Evolutionary conservation across 2,888 invertebrate genomes (phyloP).

Genomic region (Hirtodrosophila duncani): DNA sequence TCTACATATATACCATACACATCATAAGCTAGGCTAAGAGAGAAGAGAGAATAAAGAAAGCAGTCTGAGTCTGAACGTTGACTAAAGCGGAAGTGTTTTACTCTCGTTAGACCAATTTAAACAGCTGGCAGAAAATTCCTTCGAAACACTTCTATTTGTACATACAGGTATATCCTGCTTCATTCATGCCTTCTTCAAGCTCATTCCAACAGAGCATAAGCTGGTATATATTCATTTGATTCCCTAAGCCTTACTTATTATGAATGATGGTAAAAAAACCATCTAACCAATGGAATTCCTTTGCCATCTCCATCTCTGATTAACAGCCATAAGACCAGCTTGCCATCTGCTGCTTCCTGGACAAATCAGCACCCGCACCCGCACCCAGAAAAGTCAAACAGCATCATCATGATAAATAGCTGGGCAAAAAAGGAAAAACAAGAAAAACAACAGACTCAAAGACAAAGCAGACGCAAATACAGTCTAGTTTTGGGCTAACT

Average conservation of each 20-base stretch:
- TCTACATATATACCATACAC: too few species aligned
- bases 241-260: constrained; percentile 5
- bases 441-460: constrained; percentile 2
- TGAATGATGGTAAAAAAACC: neutral
- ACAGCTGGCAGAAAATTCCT: too few species aligned
- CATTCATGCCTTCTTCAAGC: too few species aligned
- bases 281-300: neutral
- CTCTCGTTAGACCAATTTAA: too few species aligned
- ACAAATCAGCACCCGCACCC: constrained; percentile 65
- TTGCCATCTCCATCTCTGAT: constrained; percentile 50
- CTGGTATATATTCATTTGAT: too few species aligned
- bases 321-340: constrained; percentile 53
- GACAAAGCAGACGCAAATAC: neutral
- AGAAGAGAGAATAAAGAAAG: too few species aligned
- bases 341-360: constrained; percentile 52
- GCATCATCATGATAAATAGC: constrained; percentile 68
- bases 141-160: too few species aligned
- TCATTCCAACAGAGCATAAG: too few species aligned
- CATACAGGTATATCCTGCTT: too few species aligned
- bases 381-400: constrained; percentile 47
- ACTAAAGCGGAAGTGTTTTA: too few species aligned
- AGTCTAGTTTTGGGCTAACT: constrained; percentile 2
- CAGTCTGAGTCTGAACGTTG: too few species aligned
- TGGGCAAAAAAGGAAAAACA: constrained; percentile 17
- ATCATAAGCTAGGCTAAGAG: too few species aligned